Evolutionary conservation across 2,797 vertebrate species (phyloP).

Genomic region (Pseudochirops cupreus): DNA sequence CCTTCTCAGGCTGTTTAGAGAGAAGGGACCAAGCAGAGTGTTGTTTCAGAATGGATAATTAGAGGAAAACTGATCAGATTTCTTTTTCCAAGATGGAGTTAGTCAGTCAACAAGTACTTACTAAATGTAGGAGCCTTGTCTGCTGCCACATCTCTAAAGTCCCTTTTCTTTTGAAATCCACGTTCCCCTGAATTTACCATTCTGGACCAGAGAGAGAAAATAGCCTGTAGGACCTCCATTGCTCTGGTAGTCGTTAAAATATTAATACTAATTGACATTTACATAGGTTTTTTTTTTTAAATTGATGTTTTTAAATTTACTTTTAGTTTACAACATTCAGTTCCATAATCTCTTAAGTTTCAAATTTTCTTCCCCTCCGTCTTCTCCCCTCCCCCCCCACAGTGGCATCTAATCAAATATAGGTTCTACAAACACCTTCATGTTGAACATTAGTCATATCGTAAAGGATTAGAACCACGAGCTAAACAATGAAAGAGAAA

Average conservation of each 20-base stretch:
- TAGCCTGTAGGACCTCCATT: background rate
- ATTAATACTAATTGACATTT: background rate
- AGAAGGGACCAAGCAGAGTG: background rate
- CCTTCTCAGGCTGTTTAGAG: background rate
- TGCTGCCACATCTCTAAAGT: background rate
- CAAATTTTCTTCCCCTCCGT: no score
- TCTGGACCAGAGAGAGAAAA: background rate
- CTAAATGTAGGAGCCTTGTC: background rate
- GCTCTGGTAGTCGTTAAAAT: background rate
- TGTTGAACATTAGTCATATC: no score
- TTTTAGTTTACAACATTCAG: no score
- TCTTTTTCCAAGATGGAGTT: background rate
- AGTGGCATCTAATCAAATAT: no score
- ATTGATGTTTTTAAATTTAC: no score
- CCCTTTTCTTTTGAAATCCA: background rate
- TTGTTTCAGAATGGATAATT: constrained; percentile 22
- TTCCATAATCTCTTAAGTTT: no score
- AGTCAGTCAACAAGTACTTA: background rate
- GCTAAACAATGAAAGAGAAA: no score
- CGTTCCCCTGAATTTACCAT: background rate
- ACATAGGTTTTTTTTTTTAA: background rate
- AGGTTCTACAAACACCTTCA: no score
- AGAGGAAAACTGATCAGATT: background rate
- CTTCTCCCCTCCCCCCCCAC: no score
- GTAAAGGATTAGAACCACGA: no score